phyloP scores from a whole-genome alignment of 1,140 invertebrate genomes.

The Temnothorax longispinosus region DNA sequence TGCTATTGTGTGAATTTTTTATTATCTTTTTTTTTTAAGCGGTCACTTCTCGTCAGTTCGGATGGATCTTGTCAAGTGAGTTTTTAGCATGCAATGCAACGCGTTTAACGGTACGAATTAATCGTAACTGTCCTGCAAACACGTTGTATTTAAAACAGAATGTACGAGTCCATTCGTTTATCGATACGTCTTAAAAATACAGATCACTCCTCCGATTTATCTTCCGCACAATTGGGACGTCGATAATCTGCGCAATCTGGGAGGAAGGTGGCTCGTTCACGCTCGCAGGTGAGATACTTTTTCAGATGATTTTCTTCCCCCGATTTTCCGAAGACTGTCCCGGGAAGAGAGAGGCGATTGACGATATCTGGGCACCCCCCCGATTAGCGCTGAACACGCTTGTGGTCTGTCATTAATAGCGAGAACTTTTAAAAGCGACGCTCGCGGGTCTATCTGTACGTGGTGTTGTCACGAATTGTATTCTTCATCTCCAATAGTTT shows the following conservation, averaged over 20 bases:
- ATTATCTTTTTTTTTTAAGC: conserved; percentile 56
- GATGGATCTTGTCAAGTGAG: conserved; percentile 48
- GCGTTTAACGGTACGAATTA: not conserved
- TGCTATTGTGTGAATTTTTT: conserved; percentile 72
- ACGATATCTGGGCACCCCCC: conserved; percentile 10
- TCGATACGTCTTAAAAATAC: conserved; percentile 37
- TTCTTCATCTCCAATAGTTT: conserved; percentile 59
- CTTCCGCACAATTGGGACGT: conserved; percentile 52
- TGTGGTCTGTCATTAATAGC: conserved; percentile 20
- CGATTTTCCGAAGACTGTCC: conserved; percentile 36
- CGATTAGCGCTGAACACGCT: conserved; percentile 4
- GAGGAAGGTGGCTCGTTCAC: conserved; percentile 45
- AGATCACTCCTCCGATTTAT: conserved; percentile 58
- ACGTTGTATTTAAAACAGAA: conserved; percentile 26
- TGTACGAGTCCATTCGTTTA: conserved; percentile 15
- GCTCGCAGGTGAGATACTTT: conserved; percentile 71
- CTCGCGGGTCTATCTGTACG: not conserved
- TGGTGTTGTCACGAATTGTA: conserved; percentile 31
- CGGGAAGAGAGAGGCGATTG: conserved; percentile 55
- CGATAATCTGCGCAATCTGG: conserved; percentile 34
- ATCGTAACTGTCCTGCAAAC: not conserved
- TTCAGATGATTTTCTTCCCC: conserved; percentile 69
- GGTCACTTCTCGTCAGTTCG: conserved; percentile 14
- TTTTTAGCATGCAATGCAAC: conserved; percentile 7
- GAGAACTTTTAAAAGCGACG: conserved; percentile 12